Percentiles rank a stretch among this genome's conserved stretches.
Evolutionary conservation across 2,888 invertebrate species (phyloP).

Genomic region (Parapristionchus giblindavisi): DNA sequence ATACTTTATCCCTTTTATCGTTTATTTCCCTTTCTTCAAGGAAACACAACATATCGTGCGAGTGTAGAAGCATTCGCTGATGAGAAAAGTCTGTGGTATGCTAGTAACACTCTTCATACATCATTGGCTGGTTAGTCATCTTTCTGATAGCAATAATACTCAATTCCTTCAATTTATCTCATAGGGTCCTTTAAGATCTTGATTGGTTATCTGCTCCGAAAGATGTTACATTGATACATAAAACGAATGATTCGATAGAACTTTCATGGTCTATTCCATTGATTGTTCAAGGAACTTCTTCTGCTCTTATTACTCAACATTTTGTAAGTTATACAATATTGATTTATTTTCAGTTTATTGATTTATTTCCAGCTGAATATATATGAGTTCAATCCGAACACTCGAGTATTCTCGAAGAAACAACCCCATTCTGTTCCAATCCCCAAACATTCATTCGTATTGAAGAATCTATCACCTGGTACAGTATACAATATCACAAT

Average conservation of each 20-base stretch:
- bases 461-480: slow-evolving; percentile 48
- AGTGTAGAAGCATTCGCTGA: slow-evolving; percentile 52
- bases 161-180: not conserved
- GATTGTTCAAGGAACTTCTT: slow-evolving; percentile 47
- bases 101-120: slow-evolving; percentile 53
- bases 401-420: slow-evolving; percentile 40
- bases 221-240: slow-evolving; percentile 51
- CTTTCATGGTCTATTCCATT: slow-evolving; percentile 54
- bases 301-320: slow-evolving; percentile 55
- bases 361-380: slow-evolving; percentile 51
- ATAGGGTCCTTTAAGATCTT: slow-evolving; percentile 44
- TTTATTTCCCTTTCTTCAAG: no score
- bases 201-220: slow-evolving; percentile 56
- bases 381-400: slow-evolving; percentile 45
- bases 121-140: slow-evolving; percentile 50
- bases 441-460: slow-evolving; percentile 47
- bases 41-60: slow-evolving; percentile 58
- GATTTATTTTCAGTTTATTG: not conserved
- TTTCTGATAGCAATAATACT: not conserved
- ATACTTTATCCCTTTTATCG: not conserved
- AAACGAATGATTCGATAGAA: slow-evolving; percentile 50
- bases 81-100: slow-evolving; percentile 53
- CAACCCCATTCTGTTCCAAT: slow-evolving; percentile 36
- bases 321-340: slow-evolving; percentile 44
- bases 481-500: slow-evolving; percentile 58